Evolutionary conservation across 2,888 invertebrate species (phyloP), one percentile per base, ranked within the genome.

Genomic region (Oscheius sp.): DNA sequence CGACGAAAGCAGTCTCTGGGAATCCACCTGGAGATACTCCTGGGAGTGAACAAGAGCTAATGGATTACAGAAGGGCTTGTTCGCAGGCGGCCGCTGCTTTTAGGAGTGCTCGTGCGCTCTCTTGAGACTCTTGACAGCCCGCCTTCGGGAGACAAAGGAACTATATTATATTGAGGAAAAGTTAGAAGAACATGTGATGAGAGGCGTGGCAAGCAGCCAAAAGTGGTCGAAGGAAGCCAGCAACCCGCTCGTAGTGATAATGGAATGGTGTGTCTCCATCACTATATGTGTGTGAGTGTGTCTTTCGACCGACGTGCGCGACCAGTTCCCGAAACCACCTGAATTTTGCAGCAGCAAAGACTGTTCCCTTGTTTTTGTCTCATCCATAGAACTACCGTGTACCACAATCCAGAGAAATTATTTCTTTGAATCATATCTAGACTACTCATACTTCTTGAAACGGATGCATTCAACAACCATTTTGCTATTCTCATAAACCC

Each of bases 241-340:
- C 63, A 63, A 21, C 60, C 60, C 51, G 65, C 55, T 53, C 53
- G 68, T 53, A 68, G 68, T 68, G 68, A 68, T 68, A 68, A 68
- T 68, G 68, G 63, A 63, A 63, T 63, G n/a, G 63, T 63, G 47
- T 42, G 42, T 42, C 42, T 42, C 42, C 42, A 42, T 42, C 42
- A 42, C 42, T 42, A 42, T 42, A 42, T 42, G 42, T 60, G 60
- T 13, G 60, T 60, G 58, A 58, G 63, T 63, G 63, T 63, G 63
- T 63, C 37, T 42, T 5, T 5, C 3, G 42, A 42, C 42, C 42
- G 42, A 29, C 48, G 63, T 63, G 63, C 63, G 63, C 63, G 63
- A 63, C 63, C 48, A 48, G 63, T 63, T 63, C 63, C 63, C 63
- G 47, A 48, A 63, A 21, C 50, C 48, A 29, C 50, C 63, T 60